Conservation (phyloP, 2,888 invertebrate genomes). For the Sarcophaga carnaria region DNA sequence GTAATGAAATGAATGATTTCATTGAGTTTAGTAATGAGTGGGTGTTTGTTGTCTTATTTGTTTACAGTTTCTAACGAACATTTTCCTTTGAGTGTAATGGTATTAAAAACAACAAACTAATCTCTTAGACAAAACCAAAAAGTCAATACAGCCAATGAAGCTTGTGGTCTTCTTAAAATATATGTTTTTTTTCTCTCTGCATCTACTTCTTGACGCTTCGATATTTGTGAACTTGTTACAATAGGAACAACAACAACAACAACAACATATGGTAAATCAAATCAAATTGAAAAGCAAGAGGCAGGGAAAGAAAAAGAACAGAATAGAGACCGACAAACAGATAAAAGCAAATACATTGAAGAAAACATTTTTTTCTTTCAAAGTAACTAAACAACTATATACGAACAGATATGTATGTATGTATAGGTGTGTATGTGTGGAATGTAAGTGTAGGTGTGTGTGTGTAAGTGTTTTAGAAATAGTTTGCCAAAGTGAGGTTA, state of each 20-base stretch:
- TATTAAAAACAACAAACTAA: constrained; percentile 24
- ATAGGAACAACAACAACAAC: not conserved
- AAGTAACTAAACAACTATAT: constrained; percentile 65
- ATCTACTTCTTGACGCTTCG: not conserved
- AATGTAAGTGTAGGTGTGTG: not conserved
- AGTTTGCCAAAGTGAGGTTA: constrained; percentile 64
- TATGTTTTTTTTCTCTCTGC: not conserved
- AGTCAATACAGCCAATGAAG: constrained; percentile 64
- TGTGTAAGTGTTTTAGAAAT: constrained; percentile 24
- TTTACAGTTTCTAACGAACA: not conserved
- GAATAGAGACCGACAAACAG: constrained; percentile 9
- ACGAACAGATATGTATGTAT: constrained; percentile 23
- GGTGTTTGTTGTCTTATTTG: too few relatives aligned
- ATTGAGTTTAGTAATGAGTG: too few relatives aligned
- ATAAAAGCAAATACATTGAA: constrained; percentile 3
- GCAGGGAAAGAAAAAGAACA: not conserved
- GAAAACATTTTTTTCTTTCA: constrained; percentile 36
- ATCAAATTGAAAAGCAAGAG: too few relatives aligned
- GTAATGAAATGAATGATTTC: too few relatives aligned
- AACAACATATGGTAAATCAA: too few relatives aligned
- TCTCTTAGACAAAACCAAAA: constrained; percentile 41
- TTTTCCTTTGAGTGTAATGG: constrained; percentile 36
- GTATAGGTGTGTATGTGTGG: not conserved
- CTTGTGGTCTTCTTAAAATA: constrained; percentile 50
- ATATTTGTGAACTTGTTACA: not conserved